Evolutionary conservation across 2,797 vertebrate species (phyloP).

Genomic region (Notoglanidium macrostoma): DNA sequence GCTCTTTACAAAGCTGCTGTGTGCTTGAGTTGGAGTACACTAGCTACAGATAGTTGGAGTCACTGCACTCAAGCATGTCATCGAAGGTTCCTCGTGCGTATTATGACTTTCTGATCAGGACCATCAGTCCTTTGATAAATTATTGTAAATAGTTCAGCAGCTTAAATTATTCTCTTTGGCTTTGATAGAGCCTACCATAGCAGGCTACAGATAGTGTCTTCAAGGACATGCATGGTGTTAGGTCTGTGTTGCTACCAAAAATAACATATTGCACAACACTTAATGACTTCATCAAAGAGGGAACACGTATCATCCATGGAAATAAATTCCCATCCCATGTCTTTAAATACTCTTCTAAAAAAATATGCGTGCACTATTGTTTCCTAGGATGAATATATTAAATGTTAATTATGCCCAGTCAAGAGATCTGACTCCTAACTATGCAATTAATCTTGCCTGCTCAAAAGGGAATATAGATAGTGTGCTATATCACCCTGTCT

Average conservation of each 20-base stretch:
- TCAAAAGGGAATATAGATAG: slow-evolving; percentile 25
- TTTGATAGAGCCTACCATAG: slow-evolving; percentile 1
- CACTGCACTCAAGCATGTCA: background rate
- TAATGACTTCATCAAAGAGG: slow-evolving; percentile 38
- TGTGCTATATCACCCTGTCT: slow-evolving; percentile 24
- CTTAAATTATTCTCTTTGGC: background rate
- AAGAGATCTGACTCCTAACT: slow-evolving; percentile 57
- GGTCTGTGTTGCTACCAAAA: slow-evolving; percentile 4
- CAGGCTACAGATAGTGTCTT: slow-evolving; percentile 15
- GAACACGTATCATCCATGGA: slow-evolving; percentile 32
- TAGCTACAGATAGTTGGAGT: slow-evolving; percentile 15
- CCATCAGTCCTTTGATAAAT: slow-evolving; percentile 7
- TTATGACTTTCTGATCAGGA: background rate
- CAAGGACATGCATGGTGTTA: slow-evolving; percentile 7
- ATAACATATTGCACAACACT: slow-evolving; percentile 32
- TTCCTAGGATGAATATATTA: slow-evolving; percentile 46
- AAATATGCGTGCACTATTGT: slow-evolving; percentile 21
- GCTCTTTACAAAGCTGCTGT: slow-evolving; percentile 46
- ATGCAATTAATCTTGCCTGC: slow-evolving; percentile 52
- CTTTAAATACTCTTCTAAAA: slow-evolving; percentile 44
- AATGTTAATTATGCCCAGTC: slow-evolving; percentile 59
- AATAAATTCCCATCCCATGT: slow-evolving; percentile 36
- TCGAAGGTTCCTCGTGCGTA: slow-evolving; percentile 6
- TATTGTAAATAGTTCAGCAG: background rate
- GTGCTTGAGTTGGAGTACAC: slow-evolving; percentile 25